Evolutionary conservation across 1,140 invertebrate species (phyloP).

Genomic region (Drosophila jambulina): DNA sequence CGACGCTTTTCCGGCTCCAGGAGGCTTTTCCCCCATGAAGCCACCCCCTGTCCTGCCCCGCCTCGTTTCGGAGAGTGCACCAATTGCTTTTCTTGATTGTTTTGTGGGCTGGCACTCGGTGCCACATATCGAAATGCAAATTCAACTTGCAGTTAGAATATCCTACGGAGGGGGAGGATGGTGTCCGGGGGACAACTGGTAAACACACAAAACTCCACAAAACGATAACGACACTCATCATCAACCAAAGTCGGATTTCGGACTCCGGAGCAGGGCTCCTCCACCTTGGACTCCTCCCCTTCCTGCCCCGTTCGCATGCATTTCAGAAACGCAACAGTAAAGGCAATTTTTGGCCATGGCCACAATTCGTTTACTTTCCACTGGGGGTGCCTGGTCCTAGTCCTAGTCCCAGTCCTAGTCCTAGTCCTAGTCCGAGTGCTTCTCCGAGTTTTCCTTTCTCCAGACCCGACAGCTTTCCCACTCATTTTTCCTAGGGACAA

Average conservation of each 20-base stretch:
- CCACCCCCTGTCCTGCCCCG: background rate
- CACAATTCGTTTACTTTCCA: slow-evolving; percentile 70
- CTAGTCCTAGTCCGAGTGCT: slow-evolving; percentile 14
- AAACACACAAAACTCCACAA: slow-evolving; percentile 73
- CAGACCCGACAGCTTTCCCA: background rate
- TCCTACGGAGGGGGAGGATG: slow-evolving; percentile 14
- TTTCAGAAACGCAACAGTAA: slow-evolving; percentile 66
- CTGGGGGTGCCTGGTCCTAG: slow-evolving; percentile 17
- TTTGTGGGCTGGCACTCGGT: slow-evolving; percentile 54
- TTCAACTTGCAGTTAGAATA: slow-evolving; percentile 76
- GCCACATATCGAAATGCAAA: slow-evolving; percentile 81
- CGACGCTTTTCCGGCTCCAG: slow-evolving; percentile 63
- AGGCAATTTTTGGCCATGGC: slow-evolving; percentile 73
- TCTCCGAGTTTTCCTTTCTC: slow-evolving; percentile 19
- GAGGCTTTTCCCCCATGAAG: slow-evolving; percentile 9
- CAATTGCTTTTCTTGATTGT: slow-evolving; percentile 83
- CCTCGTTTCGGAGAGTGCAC: slow-evolving; percentile 39
- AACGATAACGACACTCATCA: slow-evolving; percentile 83
- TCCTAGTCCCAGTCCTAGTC: slow-evolving; percentile 16
- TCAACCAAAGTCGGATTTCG: slow-evolving; percentile 81
- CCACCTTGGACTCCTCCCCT: slow-evolving; percentile 1
- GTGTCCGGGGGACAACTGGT: background rate
- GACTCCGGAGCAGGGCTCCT: slow-evolving; percentile 10
- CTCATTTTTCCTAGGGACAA: slow-evolving; percentile 29
- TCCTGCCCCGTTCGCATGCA: slow-evolving; percentile 50